These are phyloP conservation scores for Torymus auratus DNA, from an alignment of 2,888 invertebrate genomes.

Conservation along the genomic window DNA sequence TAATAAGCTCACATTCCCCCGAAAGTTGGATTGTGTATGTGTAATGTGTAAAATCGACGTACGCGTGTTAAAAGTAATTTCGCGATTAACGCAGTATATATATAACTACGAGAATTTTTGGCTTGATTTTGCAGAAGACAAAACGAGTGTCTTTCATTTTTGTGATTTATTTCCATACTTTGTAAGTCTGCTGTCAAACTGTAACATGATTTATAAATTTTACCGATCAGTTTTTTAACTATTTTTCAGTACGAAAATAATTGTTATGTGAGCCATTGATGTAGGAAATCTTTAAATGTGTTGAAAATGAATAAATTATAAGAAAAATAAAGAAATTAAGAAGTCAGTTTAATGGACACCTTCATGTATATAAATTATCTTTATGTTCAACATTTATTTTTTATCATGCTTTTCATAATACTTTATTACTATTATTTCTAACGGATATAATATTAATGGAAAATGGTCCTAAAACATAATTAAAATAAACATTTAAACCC, in stretches of 20 bases:
- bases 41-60: conserved; percentile 35
- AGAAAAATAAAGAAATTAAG: conserved; percentile 46
- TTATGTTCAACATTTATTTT: not conserved
- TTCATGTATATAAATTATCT: not conserved
- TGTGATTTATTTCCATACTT: conserved; percentile 39
- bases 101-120: not conserved
- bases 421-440: too few species aligned
- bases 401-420: not conserved
- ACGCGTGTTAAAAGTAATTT: conserved; percentile 40
- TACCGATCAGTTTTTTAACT: conserved; percentile 25
- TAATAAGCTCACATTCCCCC: conserved; percentile 7
- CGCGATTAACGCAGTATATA: conserved; percentile 22
- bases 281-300: conserved; percentile 57
- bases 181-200: conserved; percentile 10
- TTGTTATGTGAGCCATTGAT: conserved; percentile 38
- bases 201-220: conserved; percentile 25
- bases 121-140: conserved; percentile 17
- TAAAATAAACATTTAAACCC: too few species aligned
- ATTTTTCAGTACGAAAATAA: conserved; percentile 28
- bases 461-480: too few species aligned
- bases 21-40: conserved; percentile 38
- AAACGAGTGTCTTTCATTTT: conserved; percentile 5
- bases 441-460: too few species aligned
- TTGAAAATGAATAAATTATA: conserved; percentile 54
- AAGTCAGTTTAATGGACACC: conserved; percentile 29